Percentiles rank a stretch among this genome's conserved stretches.
Conservation (phyloP, 2,113 vertebrate species). For the Amblyopsis rosae region DNA sequence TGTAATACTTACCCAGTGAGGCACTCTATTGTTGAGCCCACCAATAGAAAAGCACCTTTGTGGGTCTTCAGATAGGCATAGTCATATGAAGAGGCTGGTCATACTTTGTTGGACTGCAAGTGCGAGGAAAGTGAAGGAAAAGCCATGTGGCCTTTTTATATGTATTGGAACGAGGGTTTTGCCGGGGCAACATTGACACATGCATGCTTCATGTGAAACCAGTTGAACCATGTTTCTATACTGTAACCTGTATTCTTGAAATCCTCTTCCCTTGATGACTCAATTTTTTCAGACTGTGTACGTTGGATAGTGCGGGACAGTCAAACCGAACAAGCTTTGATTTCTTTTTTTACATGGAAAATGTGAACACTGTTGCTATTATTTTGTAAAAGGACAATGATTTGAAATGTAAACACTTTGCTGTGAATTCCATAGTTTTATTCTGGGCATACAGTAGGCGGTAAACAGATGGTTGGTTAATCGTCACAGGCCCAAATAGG, state of each 20-base stretch:
- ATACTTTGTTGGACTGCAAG: conserved; percentile 20
- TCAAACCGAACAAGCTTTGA: conserved; percentile 41
- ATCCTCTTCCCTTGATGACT: conserved; percentile 60
- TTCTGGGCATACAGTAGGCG: too few relatives aligned
- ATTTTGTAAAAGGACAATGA: conserved; percentile 44
- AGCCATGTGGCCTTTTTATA: conserved; percentile 76
- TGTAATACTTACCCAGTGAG: conserved; percentile 16
- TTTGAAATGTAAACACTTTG: conserved; percentile 33
- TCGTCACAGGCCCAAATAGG: too few relatives aligned
- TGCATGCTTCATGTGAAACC: conserved; percentile 68
- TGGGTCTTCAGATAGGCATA: conserved; percentile 31
- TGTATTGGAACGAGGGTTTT: conserved; percentile 57
- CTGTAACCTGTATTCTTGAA: conserved; percentile 77
- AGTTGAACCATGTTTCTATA: conserved; percentile 68
- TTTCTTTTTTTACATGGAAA: conserved; percentile 63
- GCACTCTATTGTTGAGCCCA: neutral
- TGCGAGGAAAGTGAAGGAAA: conserved; percentile 67
- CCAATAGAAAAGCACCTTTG: neutral
- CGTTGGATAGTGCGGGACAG: conserved; percentile 28
- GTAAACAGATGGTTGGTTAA: too few relatives aligned
- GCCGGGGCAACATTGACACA: conserved; percentile 52
- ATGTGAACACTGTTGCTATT: conserved; percentile 65
- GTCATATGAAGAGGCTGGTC: conserved; percentile 46
- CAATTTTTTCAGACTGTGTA: conserved; percentile 45
- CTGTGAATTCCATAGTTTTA: conserved; percentile 54